These are phyloP conservation scores for Anarsia innoxiella DNA, from an alignment of 2,888 invertebrate species.

Conservation along the genomic window DNA sequence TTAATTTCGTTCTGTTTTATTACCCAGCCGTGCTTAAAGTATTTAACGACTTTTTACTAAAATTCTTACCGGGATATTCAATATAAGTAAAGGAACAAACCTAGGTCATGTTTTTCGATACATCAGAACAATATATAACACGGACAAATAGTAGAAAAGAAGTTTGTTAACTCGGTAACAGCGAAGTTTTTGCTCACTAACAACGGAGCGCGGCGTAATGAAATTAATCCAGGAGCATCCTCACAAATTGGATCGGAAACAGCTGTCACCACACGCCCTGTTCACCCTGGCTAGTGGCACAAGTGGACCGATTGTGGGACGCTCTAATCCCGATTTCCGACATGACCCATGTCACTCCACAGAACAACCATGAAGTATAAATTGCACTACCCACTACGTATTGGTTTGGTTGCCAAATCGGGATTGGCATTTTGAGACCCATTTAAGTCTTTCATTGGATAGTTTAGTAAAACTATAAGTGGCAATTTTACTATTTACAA, in stretches of 20 bases:
- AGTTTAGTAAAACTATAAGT: not conserved
- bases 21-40: too few relatives aligned
- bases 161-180: slow-evolving; percentile 4
- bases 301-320: not conserved
- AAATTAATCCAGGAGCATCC: slow-evolving; percentile 33
- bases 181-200: slow-evolving; percentile 1
- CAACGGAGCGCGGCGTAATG: slow-evolving; percentile 16
- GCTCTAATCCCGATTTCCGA: not conserved
- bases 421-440: not conserved
- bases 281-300: slow-evolving; percentile 13
- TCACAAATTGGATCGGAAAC: slow-evolving; percentile 35
- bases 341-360: too few relatives aligned
- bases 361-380: too few relatives aligned
- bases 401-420: too few relatives aligned
- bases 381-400: too few relatives aligned
- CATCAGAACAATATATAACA: too few relatives aligned
- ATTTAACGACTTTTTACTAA: too few relatives aligned
- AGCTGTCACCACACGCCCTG: slow-evolving; percentile 25
- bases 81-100: too few relatives aligned
- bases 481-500: not conserved
- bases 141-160: too few relatives aligned
- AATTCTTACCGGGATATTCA: too few relatives aligned
- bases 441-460: not conserved
- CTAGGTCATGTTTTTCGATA: too few relatives aligned
- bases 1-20: too few relatives aligned